Base-by-base conservation (phyloP, 2,888 invertebrate genomes). In the Drosophila vallismaia region DNA sequence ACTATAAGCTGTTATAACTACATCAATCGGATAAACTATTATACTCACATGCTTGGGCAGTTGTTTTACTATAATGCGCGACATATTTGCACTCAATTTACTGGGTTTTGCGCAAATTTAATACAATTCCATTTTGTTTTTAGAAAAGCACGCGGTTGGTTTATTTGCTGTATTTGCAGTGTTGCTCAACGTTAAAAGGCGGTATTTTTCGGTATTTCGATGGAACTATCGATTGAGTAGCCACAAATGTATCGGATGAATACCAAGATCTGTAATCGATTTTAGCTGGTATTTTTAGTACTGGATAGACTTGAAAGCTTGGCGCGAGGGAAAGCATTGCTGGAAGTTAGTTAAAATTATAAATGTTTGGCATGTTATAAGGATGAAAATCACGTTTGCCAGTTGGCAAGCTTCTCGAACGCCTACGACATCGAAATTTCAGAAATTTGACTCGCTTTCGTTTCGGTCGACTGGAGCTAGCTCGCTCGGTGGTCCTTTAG, bases 11-110 rank as follows among this genome's bases (percentile, higher is more conserved):
- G 12, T 50, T 52, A 36, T 1, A 2, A 12, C 42, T 24, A 5
- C 4, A 12, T 36, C 5, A 12, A 36, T 9, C 1, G 0, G 4
- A 9, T 24, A 10, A 24, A 4, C n/a, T 46, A 36, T n/a, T 1
- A 0, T 71, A 92, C 94, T 93, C 92, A 97, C 98, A 90, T 94
- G 94, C 92, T 96, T 96, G 0, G 98, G 98, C 69, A 98, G 93
- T 93, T 98, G 97, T 92, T 97, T 98, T 0, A 98, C 94, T 79
- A 98, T 97, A 76, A 98, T 93, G 77, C 98, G 94, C 4, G 98
- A 97, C 91, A 91, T 84, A 50, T 64, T 75, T 12, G 46, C 7
- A 28, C 28, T 50, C 45, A 50, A 36, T 38, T 9, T 52, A 0
- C 3, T 6, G 10, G 14, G 19, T 53, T 31, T 2, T 12, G 46